Evolutionary conservation across 2,888 invertebrate genomes (phyloP).

Genomic region (Noctuana brunneofusca): DNA sequence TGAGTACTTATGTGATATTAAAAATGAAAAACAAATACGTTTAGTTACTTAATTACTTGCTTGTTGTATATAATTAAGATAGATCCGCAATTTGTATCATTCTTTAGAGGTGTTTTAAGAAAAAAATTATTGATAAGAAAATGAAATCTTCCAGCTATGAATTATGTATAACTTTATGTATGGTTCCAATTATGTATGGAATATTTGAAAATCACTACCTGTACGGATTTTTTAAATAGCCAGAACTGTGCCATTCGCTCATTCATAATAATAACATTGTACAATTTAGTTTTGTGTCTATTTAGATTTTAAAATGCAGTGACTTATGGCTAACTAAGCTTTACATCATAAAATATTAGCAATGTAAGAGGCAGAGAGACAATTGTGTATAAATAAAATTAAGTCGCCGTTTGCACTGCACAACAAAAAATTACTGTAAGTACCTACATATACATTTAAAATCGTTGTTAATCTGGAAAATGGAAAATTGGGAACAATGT

Average conservation of each 20-base stretch:
- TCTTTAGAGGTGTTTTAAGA: constrained; percentile 17
- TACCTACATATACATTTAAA: background rate
- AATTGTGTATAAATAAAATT: constrained; percentile 1
- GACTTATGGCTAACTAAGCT: background rate
- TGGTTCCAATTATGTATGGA: background rate
- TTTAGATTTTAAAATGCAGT: background rate
- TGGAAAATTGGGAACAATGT: constrained; percentile 20
- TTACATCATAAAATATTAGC: constrained; percentile 3
- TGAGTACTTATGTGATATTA: constrained; percentile 81
- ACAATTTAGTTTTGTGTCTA: constrained; percentile 12
- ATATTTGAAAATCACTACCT: background rate
- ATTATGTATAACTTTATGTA: too few relatives aligned
- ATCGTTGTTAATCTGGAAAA: constrained; percentile 15
- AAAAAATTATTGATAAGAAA: constrained; percentile 20
- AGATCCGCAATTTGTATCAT: constrained; percentile 25
- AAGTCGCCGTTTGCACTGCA: constrained; percentile 13
- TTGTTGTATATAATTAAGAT: constrained; percentile 62
- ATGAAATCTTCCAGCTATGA: constrained; percentile 37
- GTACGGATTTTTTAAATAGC: constrained; percentile 1
- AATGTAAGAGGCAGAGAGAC: background rate
- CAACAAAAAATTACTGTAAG: constrained; percentile 4
- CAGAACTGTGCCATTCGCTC: constrained; percentile 31
- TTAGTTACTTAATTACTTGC: constrained; percentile 65
- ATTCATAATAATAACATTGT: constrained; percentile 20
- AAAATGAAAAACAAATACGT: constrained; percentile 57